phyloP scores from a whole-genome alignment of 2,888 invertebrate genomes.

The Pantelozetes paolii region DNA sequence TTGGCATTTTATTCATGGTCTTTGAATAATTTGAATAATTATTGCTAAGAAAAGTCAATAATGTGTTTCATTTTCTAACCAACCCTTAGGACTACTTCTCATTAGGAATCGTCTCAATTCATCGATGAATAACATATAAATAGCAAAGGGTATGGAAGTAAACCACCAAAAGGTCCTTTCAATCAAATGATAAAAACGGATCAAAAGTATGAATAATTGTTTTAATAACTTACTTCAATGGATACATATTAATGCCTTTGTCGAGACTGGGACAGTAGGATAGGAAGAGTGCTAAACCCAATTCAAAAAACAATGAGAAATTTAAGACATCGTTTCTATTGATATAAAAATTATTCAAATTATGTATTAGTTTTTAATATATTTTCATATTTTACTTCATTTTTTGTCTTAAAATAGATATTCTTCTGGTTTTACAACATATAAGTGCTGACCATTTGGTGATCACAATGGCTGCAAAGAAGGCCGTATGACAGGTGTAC shows the following conservation, averaged over 20 bases:
- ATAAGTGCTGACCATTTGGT: conserved; percentile 56
- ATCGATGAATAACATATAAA: conserved; percentile 97
- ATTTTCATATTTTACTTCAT: conserved; percentile 52
- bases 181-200: not conserved
- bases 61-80: conserved; percentile 98
- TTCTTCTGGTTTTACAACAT: conserved; percentile 55
- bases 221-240: conserved; percentile 34
- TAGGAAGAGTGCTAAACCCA: conserved; percentile 37
- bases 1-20: too few relatives aligned
- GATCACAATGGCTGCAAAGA: conserved; percentile 56
- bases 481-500: conserved; percentile 56
- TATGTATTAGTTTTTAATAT: not conserved
- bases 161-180: conserved; percentile 96
- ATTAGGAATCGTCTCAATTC: conserved; percentile 95
- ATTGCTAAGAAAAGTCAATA: conserved; percentile 56
- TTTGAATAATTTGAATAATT: too few relatives aligned
- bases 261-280: conserved; percentile 39
- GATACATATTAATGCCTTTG: conserved; percentile 41
- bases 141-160: conserved; percentile 94
- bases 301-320: conserved; percentile 29
- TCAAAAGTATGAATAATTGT: not conserved
- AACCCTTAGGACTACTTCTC: conserved; percentile 94
- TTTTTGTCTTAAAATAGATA: conserved; percentile 55
- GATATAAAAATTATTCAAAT: conserved; percentile 14
- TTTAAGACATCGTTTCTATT: conserved; percentile 39